Conservation (phyloP, 2,113 vertebrate species). For the Myotis davidii region DNA sequence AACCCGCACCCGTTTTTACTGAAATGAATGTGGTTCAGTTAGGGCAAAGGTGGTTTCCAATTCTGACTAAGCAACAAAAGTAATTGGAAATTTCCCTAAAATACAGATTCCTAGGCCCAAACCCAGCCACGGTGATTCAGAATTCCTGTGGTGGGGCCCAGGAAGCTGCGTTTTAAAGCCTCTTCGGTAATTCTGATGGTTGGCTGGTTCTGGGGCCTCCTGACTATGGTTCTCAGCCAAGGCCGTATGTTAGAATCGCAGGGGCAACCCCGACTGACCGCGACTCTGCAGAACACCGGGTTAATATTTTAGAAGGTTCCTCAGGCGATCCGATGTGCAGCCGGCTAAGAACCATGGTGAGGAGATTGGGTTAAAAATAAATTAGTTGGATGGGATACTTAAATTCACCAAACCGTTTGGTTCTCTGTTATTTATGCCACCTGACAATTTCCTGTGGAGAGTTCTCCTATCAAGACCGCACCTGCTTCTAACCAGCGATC, state of each 20-base stretch:
- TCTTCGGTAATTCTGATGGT: background rate
- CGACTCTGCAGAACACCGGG: background rate
- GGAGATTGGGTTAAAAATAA: background rate
- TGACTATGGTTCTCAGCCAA: background rate
- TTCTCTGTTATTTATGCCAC: background rate
- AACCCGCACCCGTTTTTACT: fast-evolving
- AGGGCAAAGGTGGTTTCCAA: background rate
- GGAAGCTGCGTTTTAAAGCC: background rate
- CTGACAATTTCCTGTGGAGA: background rate
- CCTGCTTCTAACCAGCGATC: background rate
- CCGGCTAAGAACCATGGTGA: background rate
- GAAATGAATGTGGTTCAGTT: background rate
- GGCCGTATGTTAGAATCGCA: background rate
- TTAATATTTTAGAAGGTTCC: background rate
- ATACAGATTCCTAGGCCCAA: background rate
- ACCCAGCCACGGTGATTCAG: background rate
- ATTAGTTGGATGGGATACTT: background rate
- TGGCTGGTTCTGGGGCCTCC: background rate
- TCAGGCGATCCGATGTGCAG: background rate
- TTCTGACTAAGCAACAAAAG: conserved; percentile 11
- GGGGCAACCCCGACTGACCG: background rate
- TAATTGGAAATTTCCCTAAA: background rate
- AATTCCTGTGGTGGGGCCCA: background rate
- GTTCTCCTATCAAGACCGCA: background rate
- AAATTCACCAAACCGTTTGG: background rate